Percentiles rank a stretch among this genome's conserved stretches.
Conservation (phyloP, 2,113 vertebrate genomes). For the Engystomops pustulosus region DNA sequence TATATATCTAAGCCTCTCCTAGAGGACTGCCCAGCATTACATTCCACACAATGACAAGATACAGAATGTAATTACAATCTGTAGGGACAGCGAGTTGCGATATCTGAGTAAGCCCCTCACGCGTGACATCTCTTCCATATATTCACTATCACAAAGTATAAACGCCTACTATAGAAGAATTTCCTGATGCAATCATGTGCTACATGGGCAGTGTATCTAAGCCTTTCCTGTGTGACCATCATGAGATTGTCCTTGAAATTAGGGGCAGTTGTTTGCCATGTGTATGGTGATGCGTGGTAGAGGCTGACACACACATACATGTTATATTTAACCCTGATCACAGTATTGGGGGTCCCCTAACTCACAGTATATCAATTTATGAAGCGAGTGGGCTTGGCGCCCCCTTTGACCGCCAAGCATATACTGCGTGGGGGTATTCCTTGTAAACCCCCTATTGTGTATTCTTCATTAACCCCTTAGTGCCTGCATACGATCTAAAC, state of each 20-base stretch:
- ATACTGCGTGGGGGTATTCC: constrained; percentile 20
- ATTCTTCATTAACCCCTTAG: constrained; percentile 10
- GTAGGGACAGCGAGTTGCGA: neutral
- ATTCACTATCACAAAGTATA: neutral
- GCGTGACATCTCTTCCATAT: neutral
- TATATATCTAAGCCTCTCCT: neutral
- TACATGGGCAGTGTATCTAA: neutral
- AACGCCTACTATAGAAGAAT: neutral
- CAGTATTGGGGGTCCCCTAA: neutral
- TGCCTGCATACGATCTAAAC: neutral
- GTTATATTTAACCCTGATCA: neutral
- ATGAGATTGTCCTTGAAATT: neutral
- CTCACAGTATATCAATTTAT: neutral
- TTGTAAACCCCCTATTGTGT: neutral
- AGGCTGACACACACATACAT: neutral
- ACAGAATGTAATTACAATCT: neutral
- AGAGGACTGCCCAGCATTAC: neutral
- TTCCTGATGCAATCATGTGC: neutral
- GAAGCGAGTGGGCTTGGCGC: neutral
- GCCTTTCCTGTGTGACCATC: neutral
- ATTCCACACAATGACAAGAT: neutral
- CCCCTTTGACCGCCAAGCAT: neutral
- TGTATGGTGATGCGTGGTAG: neutral
- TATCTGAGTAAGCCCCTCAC: neutral
- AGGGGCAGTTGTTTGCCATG: neutral